Evolutionary conservation across 2,113 vertebrate species (phyloP).

Genomic region (Barnardius zonarius): DNA sequence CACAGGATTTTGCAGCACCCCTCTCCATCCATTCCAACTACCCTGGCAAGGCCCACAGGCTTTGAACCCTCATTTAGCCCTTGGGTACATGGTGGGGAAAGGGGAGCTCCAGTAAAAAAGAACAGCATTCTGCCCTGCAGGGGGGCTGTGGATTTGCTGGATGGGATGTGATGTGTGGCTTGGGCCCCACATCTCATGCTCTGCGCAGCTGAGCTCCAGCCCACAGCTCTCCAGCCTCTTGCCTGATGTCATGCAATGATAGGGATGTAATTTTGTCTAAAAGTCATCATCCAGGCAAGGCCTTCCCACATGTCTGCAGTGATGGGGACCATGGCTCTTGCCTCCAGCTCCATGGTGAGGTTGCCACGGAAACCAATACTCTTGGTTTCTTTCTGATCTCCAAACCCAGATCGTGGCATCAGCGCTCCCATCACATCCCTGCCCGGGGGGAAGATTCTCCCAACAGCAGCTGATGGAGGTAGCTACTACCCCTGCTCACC

Average conservation of each 20-base stretch:
- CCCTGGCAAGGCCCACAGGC: rapidly evolving
- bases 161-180: background rate
- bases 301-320: background rate
- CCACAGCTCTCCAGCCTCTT: background rate
- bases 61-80: background rate
- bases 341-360: background rate
- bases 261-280: background rate
- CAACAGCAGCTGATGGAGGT: rapidly evolving
- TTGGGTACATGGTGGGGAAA: background rate
- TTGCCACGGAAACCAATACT: constrained; percentile 4
- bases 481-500: rapidly evolving
- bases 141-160: background rate
- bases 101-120: background rate
- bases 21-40: background rate
- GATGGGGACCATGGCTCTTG: background rate
- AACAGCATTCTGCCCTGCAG: rapidly evolving
- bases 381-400: background rate
- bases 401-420: background rate
- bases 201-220: background rate
- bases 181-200: background rate
- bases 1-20: background rate
- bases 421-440: background rate
- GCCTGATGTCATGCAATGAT: too few species aligned
- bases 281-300: background rate
- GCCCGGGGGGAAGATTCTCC: background rate